Conservation (phyloP, 2,113 vertebrate genomes). For the Engystomops pustulosus region DNA sequence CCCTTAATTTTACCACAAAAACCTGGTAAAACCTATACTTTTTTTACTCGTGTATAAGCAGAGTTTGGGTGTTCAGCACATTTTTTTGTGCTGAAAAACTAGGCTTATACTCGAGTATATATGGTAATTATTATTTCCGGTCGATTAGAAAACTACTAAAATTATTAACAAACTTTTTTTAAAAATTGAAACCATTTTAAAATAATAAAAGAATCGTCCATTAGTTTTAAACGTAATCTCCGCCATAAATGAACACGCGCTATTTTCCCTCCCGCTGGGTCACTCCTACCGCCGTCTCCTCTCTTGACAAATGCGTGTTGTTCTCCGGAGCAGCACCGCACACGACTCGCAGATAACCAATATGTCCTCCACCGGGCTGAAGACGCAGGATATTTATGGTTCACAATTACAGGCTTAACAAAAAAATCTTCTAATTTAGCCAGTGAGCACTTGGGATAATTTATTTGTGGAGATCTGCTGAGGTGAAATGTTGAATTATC, state of each 20-base stretch:
- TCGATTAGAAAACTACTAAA: too few relatives aligned
- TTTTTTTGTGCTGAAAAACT: too few relatives aligned
- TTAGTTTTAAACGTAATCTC: too few relatives aligned
- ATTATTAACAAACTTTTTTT: too few relatives aligned
- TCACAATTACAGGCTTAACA: conserved; percentile 43
- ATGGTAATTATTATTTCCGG: too few relatives aligned
- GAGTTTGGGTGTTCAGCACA: too few relatives aligned
- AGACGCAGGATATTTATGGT: conserved; percentile 33
- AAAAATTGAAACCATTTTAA: too few relatives aligned
- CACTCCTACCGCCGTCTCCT: neutral
- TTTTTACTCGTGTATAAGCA: too few relatives aligned
- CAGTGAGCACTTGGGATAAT: conserved; percentile 38
- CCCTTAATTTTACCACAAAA: too few relatives aligned
- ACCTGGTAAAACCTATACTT: too few relatives aligned
- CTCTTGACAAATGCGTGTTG: conserved; percentile 31
- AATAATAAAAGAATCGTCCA: too few relatives aligned
- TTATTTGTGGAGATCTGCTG: conserved; percentile 23
- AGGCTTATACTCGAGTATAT: too few relatives aligned
- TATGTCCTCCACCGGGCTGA: conserved; percentile 33
- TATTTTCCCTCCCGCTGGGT: neutral
- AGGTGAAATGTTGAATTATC: conserved; percentile 51
- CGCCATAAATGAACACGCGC: neutral
- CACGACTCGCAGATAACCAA: conserved; percentile 37
- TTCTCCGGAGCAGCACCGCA: neutral
- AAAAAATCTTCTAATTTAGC: conserved; percentile 44